Conservation (phyloP, 2,888 invertebrate species). For the Hoplodrina ambigua region DNA sequence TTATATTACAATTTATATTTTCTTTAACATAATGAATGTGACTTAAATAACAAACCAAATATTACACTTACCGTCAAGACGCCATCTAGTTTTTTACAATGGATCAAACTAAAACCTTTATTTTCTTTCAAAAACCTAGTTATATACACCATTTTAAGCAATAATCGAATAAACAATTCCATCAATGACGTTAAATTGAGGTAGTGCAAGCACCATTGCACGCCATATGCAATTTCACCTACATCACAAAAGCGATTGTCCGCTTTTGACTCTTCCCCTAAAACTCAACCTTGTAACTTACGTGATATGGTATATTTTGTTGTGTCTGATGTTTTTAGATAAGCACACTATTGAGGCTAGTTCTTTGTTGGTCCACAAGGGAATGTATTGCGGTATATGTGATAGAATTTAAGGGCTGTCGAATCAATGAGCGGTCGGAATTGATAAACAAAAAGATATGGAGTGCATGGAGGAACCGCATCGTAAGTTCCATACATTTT, state of each 20-base stretch:
- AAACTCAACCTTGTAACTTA: conserved; percentile 16
- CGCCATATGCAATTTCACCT: conserved; percentile 71
- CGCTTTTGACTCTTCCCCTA: conserved; percentile 5
- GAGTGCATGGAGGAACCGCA: neutral
- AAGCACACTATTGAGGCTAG: conserved; percentile 46
- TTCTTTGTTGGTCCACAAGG: conserved; percentile 48
- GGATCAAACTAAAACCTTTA: neutral
- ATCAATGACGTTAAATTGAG: conserved; percentile 73
- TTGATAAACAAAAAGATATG: conserved; percentile 41
- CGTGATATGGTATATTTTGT: neutral
- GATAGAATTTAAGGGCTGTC: conserved; percentile 41
- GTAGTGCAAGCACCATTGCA: conserved; percentile 66
- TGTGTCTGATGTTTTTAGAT: conserved; percentile 49
- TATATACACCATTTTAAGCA: conserved; percentile 27
- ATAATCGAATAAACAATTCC: conserved; percentile 77
- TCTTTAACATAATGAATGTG: too few species aligned
- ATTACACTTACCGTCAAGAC: too few species aligned
- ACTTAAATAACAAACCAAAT: too few species aligned
- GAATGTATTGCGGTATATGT: conserved; percentile 27
- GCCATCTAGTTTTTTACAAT: too few species aligned
- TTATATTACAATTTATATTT: too few species aligned
- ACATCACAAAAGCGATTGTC: conserved; percentile 47
- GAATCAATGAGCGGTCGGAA: conserved; percentile 22
- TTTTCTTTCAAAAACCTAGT: conserved; percentile 18
- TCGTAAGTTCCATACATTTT: too few species aligned